Evolutionary conservation across 1,140 invertebrate species (phyloP), one percentile per base, ranked within the genome.

Genomic region (Diabrotica undecimpunctata): DNA sequence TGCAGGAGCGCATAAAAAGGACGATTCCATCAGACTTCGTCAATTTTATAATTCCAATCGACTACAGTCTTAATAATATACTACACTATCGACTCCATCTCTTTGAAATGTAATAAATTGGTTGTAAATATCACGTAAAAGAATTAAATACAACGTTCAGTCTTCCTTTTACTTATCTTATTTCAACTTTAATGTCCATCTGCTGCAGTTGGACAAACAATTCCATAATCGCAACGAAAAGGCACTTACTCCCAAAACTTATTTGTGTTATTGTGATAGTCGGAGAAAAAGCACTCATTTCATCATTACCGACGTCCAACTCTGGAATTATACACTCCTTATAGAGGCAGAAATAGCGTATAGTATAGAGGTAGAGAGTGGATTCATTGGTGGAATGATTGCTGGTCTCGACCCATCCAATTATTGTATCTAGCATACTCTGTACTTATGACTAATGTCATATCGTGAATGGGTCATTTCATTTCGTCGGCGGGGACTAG

Each of bases 81-180:
- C 51, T 52, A 55, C 14, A 36, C 36, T 9, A 54, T 51, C 25
- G 36, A 36, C 52, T 56, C 61, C 66, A 73, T 51, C 75, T 74
- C 74, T 73, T 68, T 66, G 72, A 46, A 72, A 70, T 62, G 68
- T 69, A 75, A 76, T 72, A 74, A 76, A 76, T 75, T 75, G 72
- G 68, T 69, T 74, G 66, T 72, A 64, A 75, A 75, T 76, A 77
- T 77, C 75, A 76, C 74, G 75, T 76, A 75, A 76, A 75, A 76
- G 74, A 75, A 76, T 77, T 77, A 77, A 77, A 77, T 63, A 77
- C 75, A 73, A 66, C 74, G 67, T 77, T 77, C 74, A 77, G 62
- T 64, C 67, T 66, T 77, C 72, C 75, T 77, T 77, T 77, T 77
- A 77, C 75, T 77, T 77, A 77, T 74, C 74, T 77, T 71, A 74